Conservation (phyloP, 37 sponge, comb jelly and placozoan genomes). For the Hexactinellida sp. region DNA sequence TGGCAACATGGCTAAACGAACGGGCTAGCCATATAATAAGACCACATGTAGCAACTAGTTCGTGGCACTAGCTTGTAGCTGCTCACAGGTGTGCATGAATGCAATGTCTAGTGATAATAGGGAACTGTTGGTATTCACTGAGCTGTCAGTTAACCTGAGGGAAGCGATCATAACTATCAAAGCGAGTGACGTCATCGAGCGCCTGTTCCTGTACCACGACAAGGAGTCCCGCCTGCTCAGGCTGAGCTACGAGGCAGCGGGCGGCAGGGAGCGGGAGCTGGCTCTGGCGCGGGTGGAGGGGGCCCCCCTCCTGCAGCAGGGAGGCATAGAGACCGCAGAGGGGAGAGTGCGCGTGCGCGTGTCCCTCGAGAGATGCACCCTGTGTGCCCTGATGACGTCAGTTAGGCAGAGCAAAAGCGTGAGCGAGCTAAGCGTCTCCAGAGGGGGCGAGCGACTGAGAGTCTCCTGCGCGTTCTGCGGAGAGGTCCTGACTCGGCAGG, state of each 20-base stretch:
- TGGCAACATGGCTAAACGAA: too few species aligned
- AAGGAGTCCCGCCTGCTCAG: background rate
- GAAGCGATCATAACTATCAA: background rate
- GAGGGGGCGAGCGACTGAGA: background rate
- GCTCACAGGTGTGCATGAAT: background rate
- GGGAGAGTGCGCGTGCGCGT: background rate
- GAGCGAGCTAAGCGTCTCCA: background rate
- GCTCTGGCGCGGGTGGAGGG: background rate
- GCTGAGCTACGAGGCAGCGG: background rate
- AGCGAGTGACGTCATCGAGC: background rate
- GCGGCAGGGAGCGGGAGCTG: background rate
- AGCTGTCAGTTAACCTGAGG: background rate
- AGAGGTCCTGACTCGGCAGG: background rate
- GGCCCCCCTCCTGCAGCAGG: background rate
- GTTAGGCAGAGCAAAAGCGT: background rate
- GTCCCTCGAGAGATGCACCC: background rate
- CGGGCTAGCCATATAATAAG: background rate
- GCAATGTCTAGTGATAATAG: background rate
- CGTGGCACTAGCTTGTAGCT: too few species aligned
- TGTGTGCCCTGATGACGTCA: background rate
- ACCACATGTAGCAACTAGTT: background rate
- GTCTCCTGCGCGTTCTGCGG: background rate
- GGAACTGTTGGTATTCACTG: constrained; percentile 9
- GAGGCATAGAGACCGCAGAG: background rate
- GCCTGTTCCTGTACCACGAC: background rate